phyloP scores from a whole-genome alignment of 2,113 vertebrate species.

The Galbula dea region DNA sequence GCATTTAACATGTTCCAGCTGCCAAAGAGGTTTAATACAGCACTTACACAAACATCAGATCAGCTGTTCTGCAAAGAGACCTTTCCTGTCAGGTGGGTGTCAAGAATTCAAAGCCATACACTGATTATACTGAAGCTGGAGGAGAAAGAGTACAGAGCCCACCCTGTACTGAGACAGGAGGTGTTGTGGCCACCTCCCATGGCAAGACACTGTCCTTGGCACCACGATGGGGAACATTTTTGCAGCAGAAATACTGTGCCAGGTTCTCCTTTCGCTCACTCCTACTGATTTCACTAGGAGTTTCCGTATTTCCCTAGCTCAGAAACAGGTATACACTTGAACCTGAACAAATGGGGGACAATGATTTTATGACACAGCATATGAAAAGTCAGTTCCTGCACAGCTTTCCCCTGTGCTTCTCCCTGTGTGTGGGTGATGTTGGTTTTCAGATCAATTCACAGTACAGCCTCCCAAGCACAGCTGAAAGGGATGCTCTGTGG shows the following conservation, averaged over 20 bases:
- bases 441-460: not conserved
- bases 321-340: not conserved
- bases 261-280: not conserved
- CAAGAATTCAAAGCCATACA: not conserved
- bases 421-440: not conserved
- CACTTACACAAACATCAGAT: not conserved
- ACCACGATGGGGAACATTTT: not conserved
- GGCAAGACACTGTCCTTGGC: not conserved
- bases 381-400: not conserved
- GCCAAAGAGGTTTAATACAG: not conserved
- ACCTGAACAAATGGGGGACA: not conserved
- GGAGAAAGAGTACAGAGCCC: not conserved
- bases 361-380: not conserved
- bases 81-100: not conserved
- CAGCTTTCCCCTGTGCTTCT: not conserved
- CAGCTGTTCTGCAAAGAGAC: slow-evolving; percentile 1
- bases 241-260: not conserved
- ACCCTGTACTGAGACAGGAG: not conserved
- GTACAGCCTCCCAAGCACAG: not conserved
- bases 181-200: not conserved
- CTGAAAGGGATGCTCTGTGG: not conserved
- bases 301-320: not conserved
- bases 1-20: not conserved
- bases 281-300: not conserved
- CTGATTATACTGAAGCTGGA: not conserved